phyloP scores from a whole-genome alignment of 2,113 vertebrate genomes.

The Synodontis membranacea region DNA sequence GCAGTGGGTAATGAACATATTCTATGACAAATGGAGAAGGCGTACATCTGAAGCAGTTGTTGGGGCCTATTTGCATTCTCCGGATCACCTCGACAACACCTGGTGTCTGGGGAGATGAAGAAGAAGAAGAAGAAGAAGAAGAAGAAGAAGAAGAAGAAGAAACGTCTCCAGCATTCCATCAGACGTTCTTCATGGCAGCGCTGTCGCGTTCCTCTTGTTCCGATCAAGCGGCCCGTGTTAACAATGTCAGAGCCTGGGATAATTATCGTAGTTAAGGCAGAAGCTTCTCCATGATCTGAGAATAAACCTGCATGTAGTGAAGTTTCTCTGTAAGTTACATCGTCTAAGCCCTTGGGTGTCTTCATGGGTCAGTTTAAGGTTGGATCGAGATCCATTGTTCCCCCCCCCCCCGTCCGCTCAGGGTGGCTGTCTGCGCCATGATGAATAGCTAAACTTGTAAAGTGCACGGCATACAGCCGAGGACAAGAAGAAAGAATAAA shows the following conservation, averaged over 20 bases:
- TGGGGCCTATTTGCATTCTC: slow-evolving; percentile 72
- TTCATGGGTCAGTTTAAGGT: slow-evolving; percentile 28
- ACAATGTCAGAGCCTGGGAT: slow-evolving; percentile 12
- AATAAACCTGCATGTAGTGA: not conserved
- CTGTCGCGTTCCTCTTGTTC: slow-evolving; percentile 27
- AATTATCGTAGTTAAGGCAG: not conserved
- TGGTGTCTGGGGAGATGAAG: slow-evolving; percentile 69
- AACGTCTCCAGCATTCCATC: slow-evolving; percentile 54
- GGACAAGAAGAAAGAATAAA: slow-evolving; percentile 46
- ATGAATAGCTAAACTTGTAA: slow-evolving; percentile 36
- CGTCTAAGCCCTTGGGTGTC: slow-evolving; percentile 30
- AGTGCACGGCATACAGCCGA: slow-evolving; percentile 46
- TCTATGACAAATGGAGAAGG: slow-evolving; percentile 73
- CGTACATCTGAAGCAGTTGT: slow-evolving; percentile 66
- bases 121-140: too few species aligned
- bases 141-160: slow-evolving; percentile 52
- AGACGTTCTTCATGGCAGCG: slow-evolving; percentile 32
- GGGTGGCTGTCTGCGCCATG: slow-evolving; percentile 21
- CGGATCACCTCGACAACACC: slow-evolving; percentile 72
- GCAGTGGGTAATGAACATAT: slow-evolving; percentile 76
- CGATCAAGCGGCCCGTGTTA: slow-evolving; percentile 7
- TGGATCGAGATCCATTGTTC: slow-evolving; percentile 17
- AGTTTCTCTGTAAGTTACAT: not conserved
- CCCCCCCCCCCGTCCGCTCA: not conserved
- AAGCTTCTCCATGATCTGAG: not conserved